A percentile compares a stretch with the other conserved stretches of the same genome.
phyloP scores from a whole-genome alignment of 2,797 vertebrate genomes.

The Onychomys torridus region DNA sequence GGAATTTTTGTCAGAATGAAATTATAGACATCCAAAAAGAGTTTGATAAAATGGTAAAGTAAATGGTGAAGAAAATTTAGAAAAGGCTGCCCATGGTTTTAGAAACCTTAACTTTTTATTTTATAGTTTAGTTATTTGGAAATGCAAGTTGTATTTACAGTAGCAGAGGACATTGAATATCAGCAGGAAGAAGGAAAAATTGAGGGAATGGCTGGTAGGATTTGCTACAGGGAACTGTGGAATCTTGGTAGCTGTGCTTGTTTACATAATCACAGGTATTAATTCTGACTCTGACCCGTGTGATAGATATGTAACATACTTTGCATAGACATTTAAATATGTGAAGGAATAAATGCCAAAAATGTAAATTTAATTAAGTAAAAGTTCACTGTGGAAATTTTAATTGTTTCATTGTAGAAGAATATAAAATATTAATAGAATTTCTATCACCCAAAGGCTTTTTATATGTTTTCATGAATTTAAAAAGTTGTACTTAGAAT shows the following conservation, averaged over 20 bases:
- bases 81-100: not conserved
- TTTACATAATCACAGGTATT: not conserved
- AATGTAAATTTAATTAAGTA: constrained; percentile 27
- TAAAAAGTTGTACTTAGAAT: constrained; percentile 2
- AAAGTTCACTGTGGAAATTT: constrained; percentile 14
- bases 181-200: not conserved
- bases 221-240: constrained; percentile 5
- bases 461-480: constrained; percentile 50
- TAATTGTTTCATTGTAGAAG: constrained; percentile 33
- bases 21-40: not conserved
- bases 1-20: not conserved
- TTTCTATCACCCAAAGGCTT: not conserved
- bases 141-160: not conserved
- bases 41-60: not conserved
- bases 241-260: not conserved
- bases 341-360: not conserved
- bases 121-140: not conserved
- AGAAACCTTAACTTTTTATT: constrained; percentile 5
- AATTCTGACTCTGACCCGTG: not conserved
- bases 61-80: not conserved
- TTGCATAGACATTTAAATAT: constrained; percentile 5
- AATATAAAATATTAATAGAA: not conserved
- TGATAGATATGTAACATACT: not conserved
- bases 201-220: not conserved
- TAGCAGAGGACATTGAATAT: not conserved